Conservation (phyloP, 37 sponge, comb jelly and placozoan genomes). For the Cliona cf. orientalis region DNA sequence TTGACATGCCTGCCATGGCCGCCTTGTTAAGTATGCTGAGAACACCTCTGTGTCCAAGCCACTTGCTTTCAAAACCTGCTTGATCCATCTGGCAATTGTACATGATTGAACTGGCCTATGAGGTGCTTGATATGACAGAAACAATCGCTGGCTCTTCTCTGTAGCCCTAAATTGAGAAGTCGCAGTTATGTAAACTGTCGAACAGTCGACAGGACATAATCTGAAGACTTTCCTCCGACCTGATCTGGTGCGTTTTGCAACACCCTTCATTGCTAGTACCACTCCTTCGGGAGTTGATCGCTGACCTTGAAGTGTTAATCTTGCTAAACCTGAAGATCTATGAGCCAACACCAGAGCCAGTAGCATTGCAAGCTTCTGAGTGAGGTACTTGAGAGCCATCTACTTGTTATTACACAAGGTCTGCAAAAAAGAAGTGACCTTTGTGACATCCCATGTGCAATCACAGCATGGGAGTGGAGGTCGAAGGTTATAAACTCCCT, state of each 20-base stretch:
- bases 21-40: conserved; percentile 19
- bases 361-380: conserved; percentile 37
- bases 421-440: conserved; percentile 14
- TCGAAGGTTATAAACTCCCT: conserved; percentile 32
- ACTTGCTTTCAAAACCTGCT: background rate
- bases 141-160: background rate
- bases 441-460: conserved; percentile 24
- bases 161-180: background rate
- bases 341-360: conserved; percentile 26
- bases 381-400: conserved; percentile 28
- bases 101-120: background rate
- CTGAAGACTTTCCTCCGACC: background rate
- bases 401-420: background rate
- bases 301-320: background rate
- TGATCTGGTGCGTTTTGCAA: conserved; percentile 1
- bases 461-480: conserved; percentile 38
- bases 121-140: conserved; percentile 1
- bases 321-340: background rate
- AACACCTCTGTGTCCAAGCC: conserved; percentile 1
- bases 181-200: background rate
- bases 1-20: conserved; percentile 13
- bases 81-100: conserved; percentile 29
- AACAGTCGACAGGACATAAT: conserved; percentile 17
- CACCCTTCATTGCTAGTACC: background rate
- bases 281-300: background rate